A percentile compares a stretch with the other conserved stretches of the same genome.
Conservation (phyloP, 2,113 vertebrate species). For the Pampusana beccarii region DNA sequence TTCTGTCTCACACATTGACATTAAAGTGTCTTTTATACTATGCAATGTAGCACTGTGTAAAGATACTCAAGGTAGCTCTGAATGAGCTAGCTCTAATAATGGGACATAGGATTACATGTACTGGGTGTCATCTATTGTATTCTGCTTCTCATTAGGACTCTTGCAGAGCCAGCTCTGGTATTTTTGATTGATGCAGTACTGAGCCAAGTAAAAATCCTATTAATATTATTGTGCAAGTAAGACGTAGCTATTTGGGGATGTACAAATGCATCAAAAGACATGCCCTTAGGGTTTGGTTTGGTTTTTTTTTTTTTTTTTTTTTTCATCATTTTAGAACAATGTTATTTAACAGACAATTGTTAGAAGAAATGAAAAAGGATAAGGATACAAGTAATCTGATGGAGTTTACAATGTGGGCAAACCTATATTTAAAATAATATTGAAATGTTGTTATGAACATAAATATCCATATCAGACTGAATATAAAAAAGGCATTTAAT, state of each 20-base stretch:
- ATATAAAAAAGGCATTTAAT: background rate
- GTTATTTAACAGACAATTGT: background rate
- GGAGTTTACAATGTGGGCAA: background rate
- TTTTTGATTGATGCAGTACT: background rate
- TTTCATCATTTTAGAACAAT: background rate
- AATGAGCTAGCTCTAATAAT: background rate
- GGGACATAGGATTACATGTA: background rate
- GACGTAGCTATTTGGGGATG: background rate
- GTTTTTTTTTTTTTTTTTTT: too few relatives aligned
- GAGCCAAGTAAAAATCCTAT: background rate
- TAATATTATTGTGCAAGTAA: background rate
- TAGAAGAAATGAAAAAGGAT: background rate
- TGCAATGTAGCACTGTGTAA: background rate
- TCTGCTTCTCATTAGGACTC: background rate
- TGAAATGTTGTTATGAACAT: background rate
- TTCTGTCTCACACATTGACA: background rate
- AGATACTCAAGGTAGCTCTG: background rate
- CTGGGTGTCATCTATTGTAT: background rate
- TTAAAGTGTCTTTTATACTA: background rate
- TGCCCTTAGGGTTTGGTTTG: too few relatives aligned
- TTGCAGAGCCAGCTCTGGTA: background rate
- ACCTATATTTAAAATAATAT: background rate
- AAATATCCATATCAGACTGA: background rate
- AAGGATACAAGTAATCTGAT: background rate
- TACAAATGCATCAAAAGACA: background rate